Evolutionary conservation across 2,888 invertebrate species (phyloP), one percentile per base, ranked within the genome.

Genomic region (Leucophenga montana): DNA sequence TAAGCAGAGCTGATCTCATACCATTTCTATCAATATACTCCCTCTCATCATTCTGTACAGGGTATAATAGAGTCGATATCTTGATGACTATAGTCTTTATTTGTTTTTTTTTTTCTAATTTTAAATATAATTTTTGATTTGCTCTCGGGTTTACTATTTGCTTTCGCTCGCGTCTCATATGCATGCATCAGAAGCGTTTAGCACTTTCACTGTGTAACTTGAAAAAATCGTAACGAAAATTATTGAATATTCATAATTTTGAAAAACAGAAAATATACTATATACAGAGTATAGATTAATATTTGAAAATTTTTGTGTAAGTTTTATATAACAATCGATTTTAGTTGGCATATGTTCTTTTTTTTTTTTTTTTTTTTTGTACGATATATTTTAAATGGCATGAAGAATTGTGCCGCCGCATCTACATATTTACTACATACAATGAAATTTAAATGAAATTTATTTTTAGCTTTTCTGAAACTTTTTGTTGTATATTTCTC

Each of bases 381-480:
- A 61, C 44, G 4, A 4, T 27, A 27, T 27, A 27, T 31, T 39
- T 8, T 1, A 39, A 39, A 39, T 39, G 11, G 5, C 39, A 39
- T 11, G 39, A 39, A 39, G 39, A 39, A 39, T 39, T 39, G 33
- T 33, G 33, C 33, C 33, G 33, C 33, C 33, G 8, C 33, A n/a
- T n/a, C 33, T 3, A 5, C 18, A 27, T 20, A 18, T 27, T 14
- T 20, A n/a, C 27, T 18, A 16, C 5, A 20, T 20, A 20, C 16
- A 56, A 56, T 56, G 33, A 56, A 59, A 50, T 74, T n/a, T n/a
- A n/a, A n/a, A n/a, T n/a, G 27, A 27, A 27, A 27, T 46, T 71
- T 85, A 85, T 85, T 81, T 78, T 75, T 81, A 81, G 80, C 46
- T n/a, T 6, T 39, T 39, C 11, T 27, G 20, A 79, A 56, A 70